phyloP scores from a whole-genome alignment of 2,113 vertebrate species.

The Myrmecobius fasciatus region DNA sequence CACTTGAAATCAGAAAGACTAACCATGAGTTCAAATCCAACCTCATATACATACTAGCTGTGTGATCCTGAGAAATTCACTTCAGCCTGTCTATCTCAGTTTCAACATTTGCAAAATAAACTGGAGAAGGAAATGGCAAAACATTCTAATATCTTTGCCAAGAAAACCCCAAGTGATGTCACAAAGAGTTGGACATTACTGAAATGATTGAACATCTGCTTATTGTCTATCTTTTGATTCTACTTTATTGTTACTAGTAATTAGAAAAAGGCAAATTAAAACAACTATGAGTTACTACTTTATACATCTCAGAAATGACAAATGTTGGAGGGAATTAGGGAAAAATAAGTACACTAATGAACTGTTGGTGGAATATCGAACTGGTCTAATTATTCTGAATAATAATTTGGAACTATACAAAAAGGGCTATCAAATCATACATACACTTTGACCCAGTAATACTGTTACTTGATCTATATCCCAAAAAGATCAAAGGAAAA shows the following conservation, averaged over 20 bases:
- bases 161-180: not conserved
- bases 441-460: not conserved
- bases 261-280: not conserved
- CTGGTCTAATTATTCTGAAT: not conserved
- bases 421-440: not conserved
- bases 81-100: not conserved
- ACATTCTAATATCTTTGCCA: not conserved
- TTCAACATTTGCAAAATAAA: not conserved
- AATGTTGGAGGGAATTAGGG: not conserved
- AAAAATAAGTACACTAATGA: not conserved
- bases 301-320: not conserved
- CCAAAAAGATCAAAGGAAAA: not conserved
- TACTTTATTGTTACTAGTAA: not conserved
- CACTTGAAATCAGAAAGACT: not conserved
- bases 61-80: not conserved
- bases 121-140: not conserved
- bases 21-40: not conserved
- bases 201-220: not conserved
- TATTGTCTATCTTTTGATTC: not conserved
- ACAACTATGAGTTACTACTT: not conserved
- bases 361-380: not conserved
- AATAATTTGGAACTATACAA: not conserved
- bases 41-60: not conserved
- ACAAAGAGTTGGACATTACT: not conserved
- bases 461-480: not conserved